These are phyloP conservation scores for Falco naumanni DNA, from an alignment of 2,797 vertebrate genomes.

Conservation along the genomic window DNA sequence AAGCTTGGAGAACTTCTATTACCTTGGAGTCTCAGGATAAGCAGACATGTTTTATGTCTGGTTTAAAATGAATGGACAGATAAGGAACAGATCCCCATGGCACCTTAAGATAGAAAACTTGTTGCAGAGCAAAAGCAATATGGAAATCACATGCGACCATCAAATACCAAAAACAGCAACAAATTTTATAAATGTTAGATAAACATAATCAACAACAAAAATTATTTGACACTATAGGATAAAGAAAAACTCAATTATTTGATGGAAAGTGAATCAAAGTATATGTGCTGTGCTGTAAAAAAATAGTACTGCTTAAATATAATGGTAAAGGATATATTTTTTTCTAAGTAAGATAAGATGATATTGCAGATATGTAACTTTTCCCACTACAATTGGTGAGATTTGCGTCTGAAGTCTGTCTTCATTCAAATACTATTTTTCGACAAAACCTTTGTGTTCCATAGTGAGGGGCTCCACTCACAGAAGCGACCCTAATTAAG, in stretches of 20 bases:
- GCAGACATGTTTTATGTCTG: background rate
- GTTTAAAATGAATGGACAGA: background rate
- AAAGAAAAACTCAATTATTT: background rate
- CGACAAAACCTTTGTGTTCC: background rate
- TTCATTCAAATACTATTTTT: background rate
- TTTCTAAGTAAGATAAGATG: background rate
- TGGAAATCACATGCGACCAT: background rate
- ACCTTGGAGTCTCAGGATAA: background rate
- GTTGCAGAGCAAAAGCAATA: background rate
- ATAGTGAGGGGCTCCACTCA: background rate
- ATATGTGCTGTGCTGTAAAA: background rate
- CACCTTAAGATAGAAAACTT: background rate
- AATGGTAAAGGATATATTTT: background rate
- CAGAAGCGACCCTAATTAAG: background rate
- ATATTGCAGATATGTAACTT: background rate
- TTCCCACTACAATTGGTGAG: background rate
- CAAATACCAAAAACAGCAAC: background rate
- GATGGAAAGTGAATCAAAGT: background rate
- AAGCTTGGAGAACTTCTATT: constrained; percentile 12
- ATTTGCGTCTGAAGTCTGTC: background rate
- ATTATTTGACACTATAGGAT: background rate
- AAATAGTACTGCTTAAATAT: background rate
- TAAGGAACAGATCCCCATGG: background rate
- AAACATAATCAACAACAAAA: background rate
- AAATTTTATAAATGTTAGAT: background rate